phyloP scores from a whole-genome alignment of 1,140 invertebrate species.

The Tetramorium parvispinum region DNA sequence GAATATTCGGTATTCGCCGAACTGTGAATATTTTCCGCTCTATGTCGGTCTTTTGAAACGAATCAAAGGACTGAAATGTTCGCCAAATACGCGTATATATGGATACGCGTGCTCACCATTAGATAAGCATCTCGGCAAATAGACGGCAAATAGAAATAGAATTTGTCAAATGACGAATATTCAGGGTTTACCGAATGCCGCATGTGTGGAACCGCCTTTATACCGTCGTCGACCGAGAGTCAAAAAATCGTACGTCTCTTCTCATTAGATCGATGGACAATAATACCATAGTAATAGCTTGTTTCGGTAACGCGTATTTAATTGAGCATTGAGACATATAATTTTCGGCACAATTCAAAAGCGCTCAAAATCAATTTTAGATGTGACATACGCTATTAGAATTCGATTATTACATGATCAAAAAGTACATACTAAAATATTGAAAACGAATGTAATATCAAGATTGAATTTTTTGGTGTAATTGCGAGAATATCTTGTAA shows the following conservation, averaged over 20 bases:
- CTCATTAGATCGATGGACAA: slow-evolving; percentile 69
- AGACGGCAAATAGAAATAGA: no score
- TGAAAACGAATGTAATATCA: background rate
- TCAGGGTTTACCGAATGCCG: no score
- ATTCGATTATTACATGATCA: slow-evolving; percentile 17
- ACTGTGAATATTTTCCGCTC: no score
- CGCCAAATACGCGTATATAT: no score
- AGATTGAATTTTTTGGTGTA: background rate
- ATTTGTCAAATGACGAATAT: no score
- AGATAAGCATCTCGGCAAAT: no score
- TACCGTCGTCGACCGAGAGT: slow-evolving; percentile 59
- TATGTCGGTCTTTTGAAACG: no score
- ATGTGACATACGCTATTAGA: slow-evolving; percentile 15
- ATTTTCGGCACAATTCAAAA: slow-evolving; percentile 18
- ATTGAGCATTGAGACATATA: slow-evolving; percentile 4
- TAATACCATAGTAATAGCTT: slow-evolving; percentile 65
- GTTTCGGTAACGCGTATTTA: slow-evolving; percentile 23
- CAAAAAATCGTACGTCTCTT: slow-evolving; percentile 62
- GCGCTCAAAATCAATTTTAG: background rate
- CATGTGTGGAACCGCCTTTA: background rate
- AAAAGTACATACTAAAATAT: slow-evolving; percentile 9
- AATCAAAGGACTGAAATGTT: no score
- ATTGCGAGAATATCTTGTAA: slow-evolving; percentile 28
- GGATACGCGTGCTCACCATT: no score
- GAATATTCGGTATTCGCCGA: no score